phyloP scores from a whole-genome alignment of 1,140 invertebrate genomes.

The Anadara kagoshimensis region DNA sequence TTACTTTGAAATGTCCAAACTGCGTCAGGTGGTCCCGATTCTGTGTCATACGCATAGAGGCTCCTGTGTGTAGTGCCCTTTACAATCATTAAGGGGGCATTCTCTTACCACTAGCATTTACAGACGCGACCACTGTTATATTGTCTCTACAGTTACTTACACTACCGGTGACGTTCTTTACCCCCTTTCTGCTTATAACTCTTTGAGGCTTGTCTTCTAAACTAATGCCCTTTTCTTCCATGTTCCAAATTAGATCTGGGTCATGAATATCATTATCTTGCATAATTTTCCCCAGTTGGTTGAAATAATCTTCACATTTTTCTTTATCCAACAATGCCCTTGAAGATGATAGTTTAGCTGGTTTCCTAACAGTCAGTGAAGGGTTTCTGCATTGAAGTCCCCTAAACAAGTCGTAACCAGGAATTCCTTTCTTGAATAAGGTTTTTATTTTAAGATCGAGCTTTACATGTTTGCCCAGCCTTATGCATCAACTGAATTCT shows the following conservation, averaged over 20 bases:
- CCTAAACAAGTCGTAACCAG: conserved; percentile 27
- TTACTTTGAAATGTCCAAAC: conserved; percentile 16
- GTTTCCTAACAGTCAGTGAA: conserved; percentile 9
- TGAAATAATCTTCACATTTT: conserved; percentile 24
- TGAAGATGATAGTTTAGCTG: conserved; percentile 1
- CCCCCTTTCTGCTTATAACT: conserved; percentile 17
- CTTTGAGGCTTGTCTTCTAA: conserved; percentile 10
- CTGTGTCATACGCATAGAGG: neutral
- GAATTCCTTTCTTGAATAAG: conserved; percentile 6
- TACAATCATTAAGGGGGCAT: conserved; percentile 27
- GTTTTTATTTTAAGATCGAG: neutral
- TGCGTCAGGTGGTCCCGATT: conserved; percentile 1
- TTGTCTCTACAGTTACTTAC: conserved; percentile 5
- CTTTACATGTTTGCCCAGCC: neutral
- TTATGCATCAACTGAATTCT: too few species aligned
- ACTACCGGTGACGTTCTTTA: neutral
- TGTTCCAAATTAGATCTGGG: conserved; percentile 29
- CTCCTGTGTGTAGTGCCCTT: conserved; percentile 25
- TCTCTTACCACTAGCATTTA: conserved; percentile 18
- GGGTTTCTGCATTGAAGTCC: conserved; percentile 11
- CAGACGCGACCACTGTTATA: conserved; percentile 24
- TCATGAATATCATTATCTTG: neutral
- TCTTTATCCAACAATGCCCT: conserved; percentile 22
- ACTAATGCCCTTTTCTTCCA: neutral
- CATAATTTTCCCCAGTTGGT: neutral